Conservation (phyloP, 2,113 vertebrate species). For the Grallaria varia region DNA sequence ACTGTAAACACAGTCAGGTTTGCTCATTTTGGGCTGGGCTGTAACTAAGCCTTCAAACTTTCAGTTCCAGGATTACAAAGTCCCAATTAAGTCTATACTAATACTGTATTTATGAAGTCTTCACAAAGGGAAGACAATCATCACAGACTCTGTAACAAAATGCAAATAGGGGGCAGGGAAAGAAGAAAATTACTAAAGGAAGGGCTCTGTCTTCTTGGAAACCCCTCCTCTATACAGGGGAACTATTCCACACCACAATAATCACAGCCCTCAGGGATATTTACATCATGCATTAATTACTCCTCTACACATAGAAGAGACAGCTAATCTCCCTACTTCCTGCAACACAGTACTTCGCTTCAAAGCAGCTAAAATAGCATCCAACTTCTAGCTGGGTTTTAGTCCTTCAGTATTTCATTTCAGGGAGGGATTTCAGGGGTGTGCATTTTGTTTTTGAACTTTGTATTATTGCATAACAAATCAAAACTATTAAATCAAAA, state of each 20-base stretch:
- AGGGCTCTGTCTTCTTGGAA: background rate
- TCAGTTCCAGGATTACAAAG: background rate
- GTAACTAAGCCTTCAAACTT: background rate
- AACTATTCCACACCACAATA: background rate
- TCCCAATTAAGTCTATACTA: background rate
- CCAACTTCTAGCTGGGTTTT: background rate
- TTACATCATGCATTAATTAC: background rate
- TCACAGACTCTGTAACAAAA: background rate
- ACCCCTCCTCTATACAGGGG: background rate
- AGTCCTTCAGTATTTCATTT: background rate
- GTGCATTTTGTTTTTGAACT: background rate
- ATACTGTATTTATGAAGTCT: background rate
- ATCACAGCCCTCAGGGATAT: background rate
- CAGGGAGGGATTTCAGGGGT: background rate
- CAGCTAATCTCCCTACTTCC: background rate
- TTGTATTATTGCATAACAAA: background rate
- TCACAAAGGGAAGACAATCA: background rate
- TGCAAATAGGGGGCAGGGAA: background rate
- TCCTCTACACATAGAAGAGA: background rate
- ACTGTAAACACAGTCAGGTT: background rate
- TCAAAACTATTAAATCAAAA: background rate
- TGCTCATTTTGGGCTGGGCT: background rate
- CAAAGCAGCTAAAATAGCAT: background rate
- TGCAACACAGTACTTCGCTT: background rate
- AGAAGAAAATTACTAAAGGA: background rate